phyloP scores from a whole-genome alignment of 2,113 vertebrate species.

The Forbesichthys papilliferus region DNA sequence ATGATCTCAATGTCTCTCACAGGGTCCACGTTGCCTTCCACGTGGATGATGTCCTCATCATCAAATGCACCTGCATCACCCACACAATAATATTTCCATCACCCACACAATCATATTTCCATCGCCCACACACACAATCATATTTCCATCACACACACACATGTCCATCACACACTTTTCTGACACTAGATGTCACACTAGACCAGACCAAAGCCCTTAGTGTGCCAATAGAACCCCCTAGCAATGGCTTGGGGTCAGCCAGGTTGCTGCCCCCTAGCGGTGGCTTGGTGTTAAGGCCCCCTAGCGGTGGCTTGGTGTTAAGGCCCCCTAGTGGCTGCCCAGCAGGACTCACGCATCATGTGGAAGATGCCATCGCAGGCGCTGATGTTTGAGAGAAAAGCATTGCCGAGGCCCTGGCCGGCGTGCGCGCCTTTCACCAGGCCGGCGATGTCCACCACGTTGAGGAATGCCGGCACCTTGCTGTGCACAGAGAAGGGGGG shows the following conservation, averaged over 20 bases:
- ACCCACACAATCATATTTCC: not conserved
- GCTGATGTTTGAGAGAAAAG: conserved; percentile 97
- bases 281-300: too few species aligned
- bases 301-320: too few species aligned
- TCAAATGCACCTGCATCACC: conserved; percentile 85
- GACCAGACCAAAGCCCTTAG: too few species aligned
- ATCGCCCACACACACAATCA: not conserved
- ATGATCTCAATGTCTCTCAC: conserved; percentile 89
- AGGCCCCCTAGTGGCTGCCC: too few species aligned
- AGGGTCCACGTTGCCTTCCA: conserved; percentile 95
- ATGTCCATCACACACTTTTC: not conserved
- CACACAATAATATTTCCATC: not conserved
- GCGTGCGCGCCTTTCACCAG: conserved; percentile 96
- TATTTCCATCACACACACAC: not conserved
- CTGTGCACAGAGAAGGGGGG: conserved; percentile 71
- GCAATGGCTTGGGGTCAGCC: too few species aligned
- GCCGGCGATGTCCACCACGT: conserved; percentile 97
- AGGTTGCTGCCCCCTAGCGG: too few species aligned
- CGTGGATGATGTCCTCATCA: conserved; percentile 96
- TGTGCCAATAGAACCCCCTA: too few species aligned
- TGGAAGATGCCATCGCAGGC: conserved; percentile 97
- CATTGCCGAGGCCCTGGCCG: conserved; percentile 96
- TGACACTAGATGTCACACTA: too few species aligned
- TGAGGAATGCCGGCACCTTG: conserved; percentile 98
- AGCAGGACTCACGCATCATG: conserved; percentile 88